Percentiles rank a stretch among this genome's conserved stretches.
Evolutionary conservation across 2,113 vertebrate genomes (phyloP).

Genomic region (Thamnophis sirtalis): DNA sequence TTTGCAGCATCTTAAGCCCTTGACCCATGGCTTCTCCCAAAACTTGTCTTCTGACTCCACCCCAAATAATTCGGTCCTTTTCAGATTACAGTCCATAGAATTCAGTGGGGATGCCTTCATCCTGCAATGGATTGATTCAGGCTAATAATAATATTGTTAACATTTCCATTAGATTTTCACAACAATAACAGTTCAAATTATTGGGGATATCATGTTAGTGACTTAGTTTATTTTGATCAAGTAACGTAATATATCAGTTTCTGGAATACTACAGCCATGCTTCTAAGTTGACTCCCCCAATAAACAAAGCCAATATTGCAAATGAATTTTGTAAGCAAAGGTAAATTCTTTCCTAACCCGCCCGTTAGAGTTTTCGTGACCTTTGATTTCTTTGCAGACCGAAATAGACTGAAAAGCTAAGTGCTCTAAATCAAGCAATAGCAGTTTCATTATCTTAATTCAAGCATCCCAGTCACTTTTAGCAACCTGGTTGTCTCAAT

Average conservation of each 20-base stretch:
- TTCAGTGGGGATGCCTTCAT: background rate
- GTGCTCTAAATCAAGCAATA: background rate
- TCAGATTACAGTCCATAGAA: background rate
- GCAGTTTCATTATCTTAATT: background rate
- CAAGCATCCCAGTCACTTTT: background rate
- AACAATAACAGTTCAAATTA: background rate
- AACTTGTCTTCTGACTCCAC: background rate
- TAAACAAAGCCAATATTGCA: background rate
- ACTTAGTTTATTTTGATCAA: background rate
- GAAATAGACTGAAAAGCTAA: background rate
- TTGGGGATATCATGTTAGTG: background rate
- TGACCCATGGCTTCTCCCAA: background rate
- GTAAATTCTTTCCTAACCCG: background rate
- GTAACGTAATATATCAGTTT: background rate
- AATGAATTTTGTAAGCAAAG: background rate
- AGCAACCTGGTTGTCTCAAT: background rate
- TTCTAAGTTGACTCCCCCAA: background rate
- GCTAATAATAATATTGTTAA: background rate
- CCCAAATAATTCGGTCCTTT: background rate
- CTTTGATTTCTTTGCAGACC: background rate
- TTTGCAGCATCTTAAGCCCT: background rate
- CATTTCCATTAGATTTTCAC: background rate
- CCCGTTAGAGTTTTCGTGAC: background rate
- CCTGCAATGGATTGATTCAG: background rate
- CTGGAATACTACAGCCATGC: background rate